These are phyloP conservation scores for Ailurus styani DNA, from an alignment of 2,113 vertebrate genomes.

Conservation along the genomic window DNA sequence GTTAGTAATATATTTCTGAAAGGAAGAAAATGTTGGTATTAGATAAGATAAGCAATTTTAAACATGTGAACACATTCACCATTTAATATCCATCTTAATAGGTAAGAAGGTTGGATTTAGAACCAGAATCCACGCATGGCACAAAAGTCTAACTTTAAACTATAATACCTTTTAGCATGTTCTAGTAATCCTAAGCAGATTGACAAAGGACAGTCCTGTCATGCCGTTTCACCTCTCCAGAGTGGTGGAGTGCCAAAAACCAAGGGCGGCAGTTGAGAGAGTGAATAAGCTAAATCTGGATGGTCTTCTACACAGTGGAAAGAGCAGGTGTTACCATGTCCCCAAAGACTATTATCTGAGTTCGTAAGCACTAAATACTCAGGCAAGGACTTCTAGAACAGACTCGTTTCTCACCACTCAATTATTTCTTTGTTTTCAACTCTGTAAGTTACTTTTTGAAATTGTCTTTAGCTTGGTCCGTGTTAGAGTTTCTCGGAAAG, in stretches of 20 bases:
- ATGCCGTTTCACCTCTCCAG: not conserved
- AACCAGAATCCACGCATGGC: not conserved
- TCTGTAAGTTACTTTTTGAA: not conserved
- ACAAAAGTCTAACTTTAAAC: not conserved
- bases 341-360: not conserved
- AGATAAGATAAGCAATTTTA: constrained; percentile 6
- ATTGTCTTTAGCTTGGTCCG: not conserved
- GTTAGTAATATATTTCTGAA: not conserved
- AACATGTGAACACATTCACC: not conserved
- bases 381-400: not conserved
- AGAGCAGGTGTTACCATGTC: not conserved
- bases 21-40: not conserved
- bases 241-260: not conserved
- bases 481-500: not conserved
- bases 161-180: constrained; percentile 8
- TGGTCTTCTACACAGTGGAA: not conserved
- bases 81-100: constrained; percentile 26
- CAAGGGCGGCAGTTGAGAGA: not conserved
- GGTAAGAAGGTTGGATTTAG: constrained; percentile 22
- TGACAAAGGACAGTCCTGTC: not conserved
- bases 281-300: not conserved
- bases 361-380: not conserved
- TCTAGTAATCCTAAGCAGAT: constrained; percentile 7
- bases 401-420: not conserved
- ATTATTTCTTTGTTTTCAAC: not conserved